phyloP scores from a whole-genome alignment of 2,888 invertebrate species.

The Rhogogaster chlorosoma region DNA sequence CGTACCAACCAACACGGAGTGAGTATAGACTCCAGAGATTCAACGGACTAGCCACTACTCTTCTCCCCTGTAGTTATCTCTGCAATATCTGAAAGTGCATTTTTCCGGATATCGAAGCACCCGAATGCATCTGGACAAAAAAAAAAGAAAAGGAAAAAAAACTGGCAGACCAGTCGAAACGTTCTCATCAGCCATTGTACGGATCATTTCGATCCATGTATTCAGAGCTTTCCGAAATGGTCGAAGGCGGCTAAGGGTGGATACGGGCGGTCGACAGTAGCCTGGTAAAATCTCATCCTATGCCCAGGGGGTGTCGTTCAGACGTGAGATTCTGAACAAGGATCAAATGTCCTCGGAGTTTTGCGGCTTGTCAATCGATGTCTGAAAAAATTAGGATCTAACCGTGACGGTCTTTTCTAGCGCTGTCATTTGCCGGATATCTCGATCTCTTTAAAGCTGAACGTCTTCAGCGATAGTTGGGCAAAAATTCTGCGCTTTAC shows the following conservation, averaged over 20 bases:
- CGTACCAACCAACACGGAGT: neutral
- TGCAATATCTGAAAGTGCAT: slow-evolving; percentile 75
- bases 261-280: neutral
- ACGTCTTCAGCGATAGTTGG: neutral
- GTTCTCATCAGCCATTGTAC: slow-evolving; percentile 23
- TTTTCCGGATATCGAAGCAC: slow-evolving; percentile 67
- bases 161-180: neutral
- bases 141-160: too few relatives aligned
- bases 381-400: slow-evolving; percentile 30
- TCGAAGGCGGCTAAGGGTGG: neutral
- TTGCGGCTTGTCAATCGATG: slow-evolving; percentile 3
- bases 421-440: neutral
- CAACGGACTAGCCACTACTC: neutral
- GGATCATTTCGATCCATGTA: slow-evolving; percentile 5
- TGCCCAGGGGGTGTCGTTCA: neutral
- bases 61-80: neutral
- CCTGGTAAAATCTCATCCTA: neutral
- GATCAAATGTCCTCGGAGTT: slow-evolving; percentile 15
- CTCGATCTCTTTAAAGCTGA: neutral
- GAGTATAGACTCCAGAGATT: neutral
- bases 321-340: slow-evolving; percentile 8
- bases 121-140: neutral
- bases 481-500: neutral
- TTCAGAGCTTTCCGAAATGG: slow-evolving; percentile 30
- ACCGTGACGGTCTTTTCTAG: neutral